These are phyloP conservation scores for Cheiracanthium punctorium DNA, from an alignment of 2,888 invertebrate genomes.

Conservation along the genomic window DNA sequence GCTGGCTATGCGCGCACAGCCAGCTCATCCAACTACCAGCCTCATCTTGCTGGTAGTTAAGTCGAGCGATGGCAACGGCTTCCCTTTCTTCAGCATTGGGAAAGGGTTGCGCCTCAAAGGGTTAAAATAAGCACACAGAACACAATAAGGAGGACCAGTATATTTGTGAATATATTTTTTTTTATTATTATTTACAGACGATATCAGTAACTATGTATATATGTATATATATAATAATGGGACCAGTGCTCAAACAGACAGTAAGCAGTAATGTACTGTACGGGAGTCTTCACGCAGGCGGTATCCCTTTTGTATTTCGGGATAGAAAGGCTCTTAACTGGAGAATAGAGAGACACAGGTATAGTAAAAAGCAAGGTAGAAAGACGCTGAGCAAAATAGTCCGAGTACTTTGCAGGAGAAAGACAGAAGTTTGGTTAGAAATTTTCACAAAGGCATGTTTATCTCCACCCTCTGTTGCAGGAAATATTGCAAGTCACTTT, in stretches of 20 bases:
- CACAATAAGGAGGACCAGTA: not conserved
- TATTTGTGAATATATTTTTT: constrained; percentile 43
- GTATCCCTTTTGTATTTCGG: not conserved
- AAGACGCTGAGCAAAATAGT: not conserved
- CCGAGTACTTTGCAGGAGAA: not conserved
- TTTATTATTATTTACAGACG: constrained; percentile 40
- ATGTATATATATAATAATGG: too few relatives aligned
- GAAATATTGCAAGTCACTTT: too few relatives aligned
- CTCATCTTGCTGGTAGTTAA: too few relatives aligned
- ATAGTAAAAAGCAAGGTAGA: not conserved
- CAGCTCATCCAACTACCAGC: too few relatives aligned
- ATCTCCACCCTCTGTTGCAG: too few relatives aligned
- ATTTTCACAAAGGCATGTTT: too few relatives aligned
- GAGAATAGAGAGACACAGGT: not conserved
- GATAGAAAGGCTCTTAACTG: not conserved
- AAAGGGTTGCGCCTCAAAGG: too few relatives aligned
- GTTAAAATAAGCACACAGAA: too few relatives aligned
- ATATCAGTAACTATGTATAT: constrained; percentile 28
- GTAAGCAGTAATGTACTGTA: constrained; percentile 39
- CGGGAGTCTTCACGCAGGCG: not conserved
- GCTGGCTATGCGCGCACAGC: too few relatives aligned
- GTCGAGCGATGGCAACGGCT: too few relatives aligned
- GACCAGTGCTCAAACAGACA: constrained; percentile 19
- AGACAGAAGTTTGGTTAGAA: too few relatives aligned
- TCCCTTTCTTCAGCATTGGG: too few relatives aligned